phyloP scores from a whole-genome alignment of 2,797 vertebrate genomes.

The Onychomys leucogaster region DNA sequence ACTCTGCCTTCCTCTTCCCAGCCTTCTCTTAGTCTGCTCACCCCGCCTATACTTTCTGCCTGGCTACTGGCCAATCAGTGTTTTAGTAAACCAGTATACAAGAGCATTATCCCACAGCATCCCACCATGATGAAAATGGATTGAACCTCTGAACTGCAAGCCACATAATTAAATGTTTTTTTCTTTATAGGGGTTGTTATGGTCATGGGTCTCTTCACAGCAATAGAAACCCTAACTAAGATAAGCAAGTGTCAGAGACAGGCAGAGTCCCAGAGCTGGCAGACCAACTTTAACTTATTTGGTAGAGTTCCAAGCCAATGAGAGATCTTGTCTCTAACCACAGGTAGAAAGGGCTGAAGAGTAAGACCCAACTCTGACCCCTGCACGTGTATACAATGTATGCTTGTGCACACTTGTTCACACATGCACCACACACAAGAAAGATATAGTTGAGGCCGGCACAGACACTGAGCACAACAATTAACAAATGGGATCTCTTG shows the following conservation, averaged over 20 bases:
- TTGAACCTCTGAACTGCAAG: not conserved
- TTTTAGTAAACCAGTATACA: too few species aligned
- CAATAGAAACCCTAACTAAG: not conserved
- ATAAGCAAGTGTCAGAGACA: not conserved
- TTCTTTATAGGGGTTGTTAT: not conserved
- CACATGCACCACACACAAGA: not conserved
- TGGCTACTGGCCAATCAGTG: too few species aligned
- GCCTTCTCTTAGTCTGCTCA: too few species aligned
- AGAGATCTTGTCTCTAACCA: not conserved
- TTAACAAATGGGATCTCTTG: too few species aligned
- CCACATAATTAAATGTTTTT: not conserved
- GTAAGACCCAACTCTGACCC: not conserved
- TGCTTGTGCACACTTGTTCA: not conserved
- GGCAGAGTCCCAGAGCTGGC: not conserved
- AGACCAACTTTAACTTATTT: not conserved
- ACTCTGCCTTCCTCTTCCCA: too few species aligned
- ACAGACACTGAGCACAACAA: too few species aligned
- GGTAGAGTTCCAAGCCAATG: not conserved
- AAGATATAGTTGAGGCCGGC: not conserved
- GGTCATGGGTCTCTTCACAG: not conserved
- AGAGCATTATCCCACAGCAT: too few species aligned
- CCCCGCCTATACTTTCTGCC: too few species aligned
- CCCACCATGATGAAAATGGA: not conserved
- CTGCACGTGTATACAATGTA: not conserved
- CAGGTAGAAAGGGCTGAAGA: not conserved